These are phyloP conservation scores for Lepisosteus oculatus DNA, from an alignment of 2,113 vertebrate species.

Conservation along the genomic window DNA sequence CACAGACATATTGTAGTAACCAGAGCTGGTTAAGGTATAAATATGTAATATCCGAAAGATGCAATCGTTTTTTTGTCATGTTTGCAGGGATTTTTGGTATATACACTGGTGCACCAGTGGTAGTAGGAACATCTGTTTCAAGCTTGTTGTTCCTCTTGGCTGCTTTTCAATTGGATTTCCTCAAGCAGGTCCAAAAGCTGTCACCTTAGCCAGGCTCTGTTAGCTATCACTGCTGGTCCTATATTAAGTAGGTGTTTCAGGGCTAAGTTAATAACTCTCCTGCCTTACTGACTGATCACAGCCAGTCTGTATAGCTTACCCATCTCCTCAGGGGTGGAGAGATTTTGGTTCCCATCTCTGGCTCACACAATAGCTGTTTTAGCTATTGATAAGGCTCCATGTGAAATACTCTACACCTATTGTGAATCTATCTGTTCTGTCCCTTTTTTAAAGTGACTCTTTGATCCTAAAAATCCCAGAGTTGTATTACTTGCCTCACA, in stretches of 20 bases:
- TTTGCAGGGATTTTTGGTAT: slow-evolving; percentile 47
- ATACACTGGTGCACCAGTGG: slow-evolving; percentile 60
- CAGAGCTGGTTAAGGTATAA: slow-evolving; percentile 18
- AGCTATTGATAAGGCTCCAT: slow-evolving; percentile 33
- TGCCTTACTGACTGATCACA: slow-evolving; percentile 88
- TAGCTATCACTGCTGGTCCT: slow-evolving; percentile 90
- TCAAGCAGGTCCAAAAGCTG: slow-evolving; percentile 96
- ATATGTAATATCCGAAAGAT: slow-evolving; percentile 24
- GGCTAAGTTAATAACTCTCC: slow-evolving; percentile 99
- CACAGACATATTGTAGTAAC: background rate
- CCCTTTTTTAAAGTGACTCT: no score
- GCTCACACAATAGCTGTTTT: slow-evolving; percentile 36
- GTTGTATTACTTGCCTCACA: no score
- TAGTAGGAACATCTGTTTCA: slow-evolving; percentile 93
- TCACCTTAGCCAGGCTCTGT: slow-evolving; percentile 97
- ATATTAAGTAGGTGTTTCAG: slow-evolving; percentile 98
- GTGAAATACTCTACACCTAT: slow-evolving; percentile 30
- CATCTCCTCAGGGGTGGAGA: slow-evolving; percentile 53
- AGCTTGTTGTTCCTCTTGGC: slow-evolving; percentile 95
- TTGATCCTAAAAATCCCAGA: no score
- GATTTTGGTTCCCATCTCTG: slow-evolving; percentile 33
- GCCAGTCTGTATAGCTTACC: slow-evolving; percentile 62
- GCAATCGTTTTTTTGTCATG: slow-evolving; percentile 50
- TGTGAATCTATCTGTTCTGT: slow-evolving; percentile 1
- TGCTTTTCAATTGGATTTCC: slow-evolving; percentile 99